A percentile compares a stretch with the other conserved stretches of the same genome.
Conservation (phyloP, 2,113 vertebrate genomes). For the Pseudolaguvia tuberculata region DNA sequence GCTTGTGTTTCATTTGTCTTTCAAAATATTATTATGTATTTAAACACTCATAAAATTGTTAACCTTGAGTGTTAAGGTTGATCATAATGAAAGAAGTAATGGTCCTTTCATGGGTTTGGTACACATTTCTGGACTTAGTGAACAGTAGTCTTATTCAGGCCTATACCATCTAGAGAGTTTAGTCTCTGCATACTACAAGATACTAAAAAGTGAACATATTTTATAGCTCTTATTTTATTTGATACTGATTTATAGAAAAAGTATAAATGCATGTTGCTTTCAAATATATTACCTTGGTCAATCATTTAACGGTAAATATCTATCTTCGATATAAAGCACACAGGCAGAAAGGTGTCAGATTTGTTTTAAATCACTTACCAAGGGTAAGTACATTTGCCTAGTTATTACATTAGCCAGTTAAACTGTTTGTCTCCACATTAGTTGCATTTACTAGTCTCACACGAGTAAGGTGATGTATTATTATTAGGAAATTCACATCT, state of each 20-base stretch:
- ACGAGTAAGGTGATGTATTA: conserved; percentile 78
- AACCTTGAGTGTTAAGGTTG: conserved; percentile 65
- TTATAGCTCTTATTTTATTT: background rate
- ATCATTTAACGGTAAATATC: background rate
- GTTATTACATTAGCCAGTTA: conserved; percentile 59
- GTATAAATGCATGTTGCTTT: background rate
- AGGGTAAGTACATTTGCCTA: conserved; percentile 42
- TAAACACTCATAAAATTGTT: conserved; percentile 61
- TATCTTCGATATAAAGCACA: background rate
- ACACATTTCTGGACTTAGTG: conserved; percentile 58
- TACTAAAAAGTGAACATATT: background rate
- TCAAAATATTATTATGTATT: conserved; percentile 56
- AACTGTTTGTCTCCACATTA: conserved; percentile 55
- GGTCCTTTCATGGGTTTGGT: conserved; percentile 59
- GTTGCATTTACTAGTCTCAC: conserved; percentile 61
- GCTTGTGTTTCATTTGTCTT: conserved; percentile 45
- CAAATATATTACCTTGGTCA: background rate
- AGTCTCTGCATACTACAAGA: background rate
- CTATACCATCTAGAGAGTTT: conserved; percentile 38
- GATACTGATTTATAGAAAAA: background rate
- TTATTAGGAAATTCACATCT: conserved; percentile 65
- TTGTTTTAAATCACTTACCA: conserved; percentile 15
- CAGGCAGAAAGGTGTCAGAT: background rate
- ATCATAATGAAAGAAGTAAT: conserved; percentile 63
- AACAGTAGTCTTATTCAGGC: conserved; percentile 64